phyloP scores from a whole-genome alignment of 2,888 invertebrate species.

The Stomorhina lunata region DNA sequence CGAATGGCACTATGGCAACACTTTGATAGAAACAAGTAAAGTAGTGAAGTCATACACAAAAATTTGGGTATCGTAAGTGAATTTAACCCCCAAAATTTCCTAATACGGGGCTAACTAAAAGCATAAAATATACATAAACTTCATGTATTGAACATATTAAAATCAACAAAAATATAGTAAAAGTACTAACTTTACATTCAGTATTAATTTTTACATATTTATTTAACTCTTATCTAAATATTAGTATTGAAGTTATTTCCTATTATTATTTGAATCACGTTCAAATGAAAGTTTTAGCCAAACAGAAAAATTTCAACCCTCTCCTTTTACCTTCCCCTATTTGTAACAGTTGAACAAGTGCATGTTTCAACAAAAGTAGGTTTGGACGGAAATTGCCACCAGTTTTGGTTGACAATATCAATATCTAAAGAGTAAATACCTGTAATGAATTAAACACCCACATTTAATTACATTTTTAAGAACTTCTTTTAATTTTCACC shows the following conservation, averaged over 20 bases:
- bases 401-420: conserved; percentile 3
- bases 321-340: background rate
- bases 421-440: background rate
- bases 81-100: conserved; percentile 7
- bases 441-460: background rate
- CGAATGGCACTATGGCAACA: conserved; percentile 58
- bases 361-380: background rate
- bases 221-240: background rate
- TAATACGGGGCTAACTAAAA: background rate
- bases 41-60: conserved; percentile 26
- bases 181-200: background rate
- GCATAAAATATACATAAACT: background rate
- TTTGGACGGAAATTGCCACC: background rate
- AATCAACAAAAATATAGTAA: background rate
- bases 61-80: conserved; percentile 44
- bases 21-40: conserved; percentile 35
- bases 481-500: too few relatives aligned
- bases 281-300: conserved; percentile 31
- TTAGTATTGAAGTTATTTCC: background rate
- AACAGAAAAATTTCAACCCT: background rate
- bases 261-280: conserved; percentile 48
- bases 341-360: background rate
- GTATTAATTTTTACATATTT: background rate
- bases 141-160: background rate
- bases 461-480: too few relatives aligned